Conservation (phyloP, 2,113 vertebrate species). For the Pelecanoides urinatrix region DNA sequence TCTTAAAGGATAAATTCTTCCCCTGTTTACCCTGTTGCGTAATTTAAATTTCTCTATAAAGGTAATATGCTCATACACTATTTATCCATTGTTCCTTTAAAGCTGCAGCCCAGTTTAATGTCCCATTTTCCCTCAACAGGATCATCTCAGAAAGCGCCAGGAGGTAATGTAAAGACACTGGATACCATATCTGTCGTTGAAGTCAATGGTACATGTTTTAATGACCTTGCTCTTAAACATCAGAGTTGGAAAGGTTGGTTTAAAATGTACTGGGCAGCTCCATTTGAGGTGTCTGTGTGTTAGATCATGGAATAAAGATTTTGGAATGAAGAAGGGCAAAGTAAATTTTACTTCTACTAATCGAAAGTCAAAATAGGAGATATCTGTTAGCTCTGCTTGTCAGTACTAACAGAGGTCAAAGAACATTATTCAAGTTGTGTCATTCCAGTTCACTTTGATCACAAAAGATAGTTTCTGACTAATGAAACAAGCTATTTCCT, state of each 20-base stretch:
- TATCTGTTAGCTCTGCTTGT: neutral
- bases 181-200: fast-evolving
- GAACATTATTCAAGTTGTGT: neutral
- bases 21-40: neutral
- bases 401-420: neutral
- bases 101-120: neutral
- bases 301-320: neutral
- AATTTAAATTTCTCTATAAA: neutral
- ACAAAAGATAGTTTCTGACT: neutral
- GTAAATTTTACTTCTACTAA: neutral
- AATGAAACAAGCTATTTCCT: neutral
- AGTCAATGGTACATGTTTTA: neutral
- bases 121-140: neutral
- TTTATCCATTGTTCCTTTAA: neutral
- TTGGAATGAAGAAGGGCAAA: neutral
- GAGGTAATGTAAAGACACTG: neutral
- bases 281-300: neutral
- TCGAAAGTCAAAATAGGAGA: neutral
- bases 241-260: neutral
- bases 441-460: neutral
- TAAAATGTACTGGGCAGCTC: neutral
- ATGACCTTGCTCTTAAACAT: neutral
- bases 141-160: neutral
- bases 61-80: neutral
- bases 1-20: neutral